Conservation (phyloP, 2,797 vertebrate genomes). For the Hyperoplus immaculatus region DNA sequence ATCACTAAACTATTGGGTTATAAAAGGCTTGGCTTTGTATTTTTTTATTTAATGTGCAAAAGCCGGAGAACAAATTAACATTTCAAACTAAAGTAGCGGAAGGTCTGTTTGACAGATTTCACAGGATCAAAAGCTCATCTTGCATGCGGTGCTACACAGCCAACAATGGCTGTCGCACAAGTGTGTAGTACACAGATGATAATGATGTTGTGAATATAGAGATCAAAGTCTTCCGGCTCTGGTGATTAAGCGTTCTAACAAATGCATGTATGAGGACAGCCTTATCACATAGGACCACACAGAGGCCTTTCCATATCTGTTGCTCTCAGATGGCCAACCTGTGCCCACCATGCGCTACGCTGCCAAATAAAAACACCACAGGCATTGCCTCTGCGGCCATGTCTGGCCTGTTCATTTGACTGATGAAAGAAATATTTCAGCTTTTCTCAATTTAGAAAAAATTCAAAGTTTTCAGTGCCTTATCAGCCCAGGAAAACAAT, state of each 20-base stretch:
- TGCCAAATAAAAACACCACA: constrained; percentile 78
- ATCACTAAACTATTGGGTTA: not conserved
- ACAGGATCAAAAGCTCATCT: constrained; percentile 59
- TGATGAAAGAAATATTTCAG: constrained; percentile 71
- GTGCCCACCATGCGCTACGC: constrained; percentile 54
- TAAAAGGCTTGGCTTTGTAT: constrained; percentile 14
- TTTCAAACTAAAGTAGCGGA: constrained; percentile 30
- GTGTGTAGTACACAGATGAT: constrained; percentile 71
- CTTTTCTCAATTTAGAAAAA: constrained; percentile 45
- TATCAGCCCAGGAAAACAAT: constrained; percentile 60
- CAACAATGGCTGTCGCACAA: constrained; percentile 65
- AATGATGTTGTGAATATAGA: constrained; percentile 80
- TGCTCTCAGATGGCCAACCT: constrained; percentile 78
- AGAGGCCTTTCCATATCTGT: constrained; percentile 79
- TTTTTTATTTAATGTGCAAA: constrained; percentile 31
- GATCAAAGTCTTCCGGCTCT: constrained; percentile 75
- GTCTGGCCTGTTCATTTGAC: constrained; percentile 57
- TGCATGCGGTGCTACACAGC: constrained; percentile 40
- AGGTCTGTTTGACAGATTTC: constrained; percentile 59
- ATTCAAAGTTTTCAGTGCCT: constrained; percentile 50
- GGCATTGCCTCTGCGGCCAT: constrained; percentile 61
- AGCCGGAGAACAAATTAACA: constrained; percentile 42
- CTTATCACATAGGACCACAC: constrained; percentile 82
- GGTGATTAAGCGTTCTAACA: constrained; percentile 76
- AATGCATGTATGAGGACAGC: constrained; percentile 71